phyloP scores from a whole-genome alignment of 1,140 invertebrate genomes.

The Cydia strobilella region DNA sequence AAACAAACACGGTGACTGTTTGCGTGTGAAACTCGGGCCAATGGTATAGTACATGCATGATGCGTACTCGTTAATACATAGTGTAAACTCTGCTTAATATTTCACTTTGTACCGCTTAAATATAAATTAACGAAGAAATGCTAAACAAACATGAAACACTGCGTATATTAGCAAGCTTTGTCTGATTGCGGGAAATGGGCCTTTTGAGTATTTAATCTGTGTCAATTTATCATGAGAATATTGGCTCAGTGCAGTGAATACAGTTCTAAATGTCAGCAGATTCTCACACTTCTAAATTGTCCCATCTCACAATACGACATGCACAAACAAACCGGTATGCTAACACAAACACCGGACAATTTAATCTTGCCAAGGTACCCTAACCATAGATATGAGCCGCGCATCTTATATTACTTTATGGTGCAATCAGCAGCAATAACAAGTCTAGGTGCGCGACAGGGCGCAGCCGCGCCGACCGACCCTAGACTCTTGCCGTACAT shows the following conservation, averaged over 20 bases:
- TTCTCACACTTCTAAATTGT: slow-evolving; percentile 41
- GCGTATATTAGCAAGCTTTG: slow-evolving; percentile 49
- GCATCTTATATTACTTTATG: slow-evolving; percentile 38
- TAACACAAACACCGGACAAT: slow-evolving; percentile 29
- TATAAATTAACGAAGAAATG: slow-evolving; percentile 67
- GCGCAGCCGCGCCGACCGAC: slow-evolving; percentile 38
- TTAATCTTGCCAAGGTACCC: slow-evolving; percentile 31
- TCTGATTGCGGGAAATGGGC: slow-evolving; percentile 45
- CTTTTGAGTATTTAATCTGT: slow-evolving; percentile 40
- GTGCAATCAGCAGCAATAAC: slow-evolving; percentile 53
- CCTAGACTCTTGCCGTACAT: not conserved
- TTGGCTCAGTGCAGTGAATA: slow-evolving; percentile 33
- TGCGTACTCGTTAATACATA: slow-evolving; percentile 59
- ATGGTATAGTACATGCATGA: slow-evolving; percentile 58
- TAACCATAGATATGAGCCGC: slow-evolving; percentile 30
- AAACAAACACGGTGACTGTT: slow-evolving; percentile 52
- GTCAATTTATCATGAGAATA: slow-evolving; percentile 49
- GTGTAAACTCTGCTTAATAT: slow-evolving; percentile 67
- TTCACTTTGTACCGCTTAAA: slow-evolving; percentile 70
- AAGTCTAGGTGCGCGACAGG: slow-evolving; percentile 49
- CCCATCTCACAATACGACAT: slow-evolving; percentile 25
- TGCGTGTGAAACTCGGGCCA: slow-evolving; percentile 66
- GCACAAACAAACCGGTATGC: slow-evolving; percentile 31
- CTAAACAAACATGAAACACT: slow-evolving; percentile 56
- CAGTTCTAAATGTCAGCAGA: slow-evolving; percentile 40